A percentile compares a stretch with the other conserved stretches of the same genome.
Conservation (phyloP, 2,113 vertebrate genomes). For the Urocynchramus pylzowi region DNA sequence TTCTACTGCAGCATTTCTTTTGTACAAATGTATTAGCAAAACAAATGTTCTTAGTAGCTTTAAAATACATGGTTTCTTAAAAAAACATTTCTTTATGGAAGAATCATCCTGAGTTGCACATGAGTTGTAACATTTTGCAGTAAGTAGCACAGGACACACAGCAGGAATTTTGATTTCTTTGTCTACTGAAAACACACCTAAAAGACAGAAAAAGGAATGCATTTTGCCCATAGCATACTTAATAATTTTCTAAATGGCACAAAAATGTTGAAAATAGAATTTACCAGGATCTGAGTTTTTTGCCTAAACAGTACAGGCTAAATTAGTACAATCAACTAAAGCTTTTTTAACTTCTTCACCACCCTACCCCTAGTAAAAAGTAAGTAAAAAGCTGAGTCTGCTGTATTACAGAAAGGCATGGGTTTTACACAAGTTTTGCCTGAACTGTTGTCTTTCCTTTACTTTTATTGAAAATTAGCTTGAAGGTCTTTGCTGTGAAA, state of each 20-base stretch:
- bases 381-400: not conserved
- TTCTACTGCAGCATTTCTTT: not conserved
- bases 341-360: not conserved
- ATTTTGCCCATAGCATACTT: not conserved
- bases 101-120: not conserved
- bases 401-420: not conserved
- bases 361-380: accelerated
- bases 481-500: not conserved
- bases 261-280: not conserved
- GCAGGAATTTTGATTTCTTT: not conserved
- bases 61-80: not conserved
- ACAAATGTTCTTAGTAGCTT: not conserved
- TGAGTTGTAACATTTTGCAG: not conserved
- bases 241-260: not conserved
- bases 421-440: not conserved
- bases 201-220: not conserved
- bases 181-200: not conserved
- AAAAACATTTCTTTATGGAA: not conserved
- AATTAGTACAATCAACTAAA: not conserved
- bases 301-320: not conserved
- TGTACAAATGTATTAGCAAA: not conserved
- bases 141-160: not conserved
- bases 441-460: not conserved
- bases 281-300: not conserved
- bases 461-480: not conserved